Evolutionary conservation across 2,113 vertebrate species (phyloP).

Genomic region (Mesitornis unicolor): DNA sequence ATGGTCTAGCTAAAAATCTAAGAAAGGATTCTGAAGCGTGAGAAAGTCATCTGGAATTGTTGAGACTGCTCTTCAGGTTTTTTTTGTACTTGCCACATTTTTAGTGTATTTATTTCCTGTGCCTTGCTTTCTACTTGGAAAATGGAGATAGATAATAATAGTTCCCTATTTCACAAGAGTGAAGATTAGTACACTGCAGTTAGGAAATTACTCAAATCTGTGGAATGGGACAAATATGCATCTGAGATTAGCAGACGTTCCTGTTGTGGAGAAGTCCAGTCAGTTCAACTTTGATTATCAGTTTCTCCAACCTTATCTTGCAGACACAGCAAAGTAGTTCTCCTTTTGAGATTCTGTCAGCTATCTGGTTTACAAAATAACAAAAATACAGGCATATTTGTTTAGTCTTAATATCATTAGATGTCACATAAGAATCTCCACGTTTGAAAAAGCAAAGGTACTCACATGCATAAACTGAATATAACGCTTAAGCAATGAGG

Average conservation of each 20-base stretch:
- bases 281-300: too few relatives aligned
- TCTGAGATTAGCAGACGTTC: background rate
- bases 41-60: background rate
- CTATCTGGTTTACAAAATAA: background rate
- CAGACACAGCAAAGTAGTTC: background rate
- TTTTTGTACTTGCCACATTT: background rate
- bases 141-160: background rate
- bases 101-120: background rate
- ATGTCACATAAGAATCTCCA: fast-evolving
- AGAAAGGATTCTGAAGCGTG: background rate
- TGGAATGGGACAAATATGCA: background rate
- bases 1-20: background rate
- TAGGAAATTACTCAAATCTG: background rate
- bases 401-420: background rate
- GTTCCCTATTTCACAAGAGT: background rate
- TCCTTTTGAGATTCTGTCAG: background rate
- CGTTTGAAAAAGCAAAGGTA: background rate
- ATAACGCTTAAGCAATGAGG: background rate
- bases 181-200: background rate
- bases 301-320: background rate
- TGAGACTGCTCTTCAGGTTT: background rate
- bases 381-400: background rate
- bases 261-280: background rate
- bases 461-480: background rate
- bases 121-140: background rate